Percentiles rank a stretch among this genome's conserved stretches.
Evolutionary conservation across 2,888 invertebrate species (phyloP).

Genomic region (Sminthurides aquaticus): DNA sequence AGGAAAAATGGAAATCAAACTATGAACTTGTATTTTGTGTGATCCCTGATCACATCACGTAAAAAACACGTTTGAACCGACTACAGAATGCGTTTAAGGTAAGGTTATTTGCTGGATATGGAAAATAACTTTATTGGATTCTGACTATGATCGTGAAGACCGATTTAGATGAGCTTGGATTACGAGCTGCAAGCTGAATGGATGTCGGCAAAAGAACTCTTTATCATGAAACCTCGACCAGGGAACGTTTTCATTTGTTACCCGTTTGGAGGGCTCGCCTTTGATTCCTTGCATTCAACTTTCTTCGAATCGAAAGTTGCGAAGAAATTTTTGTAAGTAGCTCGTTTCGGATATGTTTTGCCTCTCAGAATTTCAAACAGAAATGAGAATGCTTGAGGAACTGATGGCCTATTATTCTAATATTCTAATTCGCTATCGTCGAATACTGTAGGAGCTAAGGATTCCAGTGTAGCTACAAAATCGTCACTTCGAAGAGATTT

Average conservation of each 20-base stretch:
- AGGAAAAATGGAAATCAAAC: constrained; percentile 8
- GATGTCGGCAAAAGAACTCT: constrained; percentile 58
- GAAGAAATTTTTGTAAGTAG: constrained; percentile 65
- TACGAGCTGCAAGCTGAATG: constrained; percentile 58
- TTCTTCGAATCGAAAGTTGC: constrained; percentile 44
- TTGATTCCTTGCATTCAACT: constrained; percentile 53
- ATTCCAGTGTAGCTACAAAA: too few species aligned
- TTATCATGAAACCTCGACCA: constrained; percentile 53
- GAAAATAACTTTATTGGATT: too few species aligned
- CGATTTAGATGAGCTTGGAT: too few species aligned
- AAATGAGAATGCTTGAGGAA: background rate
- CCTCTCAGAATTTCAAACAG: background rate
- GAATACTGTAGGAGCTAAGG: too few species aligned
- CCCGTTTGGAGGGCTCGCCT: constrained; percentile 65
- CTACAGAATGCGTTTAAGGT: constrained; percentile 29
- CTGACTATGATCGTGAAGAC: too few species aligned
- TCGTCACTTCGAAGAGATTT: too few species aligned
- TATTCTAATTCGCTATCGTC: too few species aligned
- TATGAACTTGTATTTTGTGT: constrained; percentile 34
- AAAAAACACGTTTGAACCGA: constrained; percentile 16
- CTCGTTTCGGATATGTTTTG: background rate
- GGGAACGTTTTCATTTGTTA: constrained; percentile 72
- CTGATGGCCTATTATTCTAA: constrained; percentile 43
- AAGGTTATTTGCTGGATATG: too few species aligned
- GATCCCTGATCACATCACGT: constrained; percentile 25